Base-by-base conservation (phyloP, 2,113 vertebrate genomes). In the Eonycteris spelaea region DNA sequence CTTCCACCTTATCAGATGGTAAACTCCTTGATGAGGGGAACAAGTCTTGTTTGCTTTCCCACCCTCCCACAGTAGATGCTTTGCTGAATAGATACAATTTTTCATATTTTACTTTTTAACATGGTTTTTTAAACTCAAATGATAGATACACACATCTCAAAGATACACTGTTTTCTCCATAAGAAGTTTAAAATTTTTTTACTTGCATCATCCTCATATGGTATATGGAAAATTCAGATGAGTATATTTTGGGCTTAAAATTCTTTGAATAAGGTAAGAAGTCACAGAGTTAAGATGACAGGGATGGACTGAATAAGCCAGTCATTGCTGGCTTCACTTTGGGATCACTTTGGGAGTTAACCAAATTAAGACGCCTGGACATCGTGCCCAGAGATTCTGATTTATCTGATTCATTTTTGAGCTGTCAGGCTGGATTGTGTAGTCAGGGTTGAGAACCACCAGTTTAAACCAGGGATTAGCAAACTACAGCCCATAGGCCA, bases 121-220 rank as follows among this genome's bases (percentile, higher is more conserved):
- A 40, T 94, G 45, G 21, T 80, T 90, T 89, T 94, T 96, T 86
- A 83, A 68, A 28, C 68, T 93, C n/a, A 67, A n/a, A 61, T 33
- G 43, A 94, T 53, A 77, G 63, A 91, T 57, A 65, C 2, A 83
- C 21, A 15, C 6, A 84, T 55, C 73, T 86, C 80, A 70, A 83
- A 45, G 57, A 80, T 77, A 74, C 4, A 86, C 53, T 35, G 59
- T 84, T 94, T 73, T 86, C 55, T 16, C 40, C 35, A 61, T 28
- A 77, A 43, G 15, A 90, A 73, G 4, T 73, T 95, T 70, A 85
- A 65, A 80, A 24, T 33, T 70, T 95, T 51, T 90, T 90, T 73
- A 40, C 43, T 86, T 40, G 22, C 43, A 84, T 55, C 45, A 78
- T 61, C 48, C 13, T 90, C 65, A 67, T 30, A 85, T 48, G 15